Evolutionary conservation across 92 coral and sea anemone genomes (phyloP).

Genomic region (Heteractis magnifica): DNA sequence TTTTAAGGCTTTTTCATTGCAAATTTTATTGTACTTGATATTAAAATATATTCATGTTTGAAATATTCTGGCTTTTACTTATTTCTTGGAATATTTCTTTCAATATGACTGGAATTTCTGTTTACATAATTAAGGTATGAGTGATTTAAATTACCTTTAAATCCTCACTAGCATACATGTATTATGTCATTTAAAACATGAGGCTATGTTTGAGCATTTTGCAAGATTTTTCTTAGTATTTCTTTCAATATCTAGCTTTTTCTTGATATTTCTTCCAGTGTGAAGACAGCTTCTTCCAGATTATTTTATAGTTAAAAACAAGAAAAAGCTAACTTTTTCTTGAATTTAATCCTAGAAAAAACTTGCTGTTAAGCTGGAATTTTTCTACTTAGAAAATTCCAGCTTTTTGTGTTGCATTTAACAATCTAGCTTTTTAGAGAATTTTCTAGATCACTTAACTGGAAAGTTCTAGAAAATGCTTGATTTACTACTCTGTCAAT

Average conservation of each 20-base stretch:
- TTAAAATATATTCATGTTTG: neutral
- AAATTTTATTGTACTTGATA: too few species aligned
- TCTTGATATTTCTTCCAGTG: neutral
- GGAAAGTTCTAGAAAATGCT: constrained; percentile 3
- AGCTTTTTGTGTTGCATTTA: constrained; percentile 10
- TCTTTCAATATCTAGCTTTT: neutral
- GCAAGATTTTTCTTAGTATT: neutral
- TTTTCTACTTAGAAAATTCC: neutral
- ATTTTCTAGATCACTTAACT: constrained; percentile 2
- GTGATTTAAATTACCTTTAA: too few species aligned
- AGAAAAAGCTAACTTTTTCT: neutral
- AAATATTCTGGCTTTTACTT: neutral
- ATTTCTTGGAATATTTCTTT: too few species aligned
- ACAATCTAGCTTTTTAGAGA: constrained; percentile 9
- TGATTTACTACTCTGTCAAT: constrained; percentile 5
- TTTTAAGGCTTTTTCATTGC: neutral
- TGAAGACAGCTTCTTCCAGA: neutral
- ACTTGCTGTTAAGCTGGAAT: constrained; percentile 9
- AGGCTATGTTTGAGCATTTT: too few species aligned
- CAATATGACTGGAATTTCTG: too few species aligned
- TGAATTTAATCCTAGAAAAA: neutral
- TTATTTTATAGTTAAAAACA: neutral
- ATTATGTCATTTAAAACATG: too few species aligned
- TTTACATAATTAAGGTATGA: too few species aligned
- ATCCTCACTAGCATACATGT: too few species aligned